Percentiles rank a stretch among this genome's conserved stretches.
Evolutionary conservation across 1,140 invertebrate genomes (phyloP).

Genomic region (Lanistes nyassanus): DNA sequence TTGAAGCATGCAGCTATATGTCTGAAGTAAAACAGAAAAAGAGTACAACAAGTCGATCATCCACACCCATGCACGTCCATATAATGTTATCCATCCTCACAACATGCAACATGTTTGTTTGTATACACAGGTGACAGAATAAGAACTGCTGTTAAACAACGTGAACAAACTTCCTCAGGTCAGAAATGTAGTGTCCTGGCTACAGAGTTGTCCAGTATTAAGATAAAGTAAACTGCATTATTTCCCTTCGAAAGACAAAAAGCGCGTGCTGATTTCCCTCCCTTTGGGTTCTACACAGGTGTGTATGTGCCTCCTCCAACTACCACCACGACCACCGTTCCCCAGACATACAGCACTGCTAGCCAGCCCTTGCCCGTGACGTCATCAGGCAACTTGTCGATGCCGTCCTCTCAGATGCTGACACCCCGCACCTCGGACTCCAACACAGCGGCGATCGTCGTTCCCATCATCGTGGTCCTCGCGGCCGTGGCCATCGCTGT

Average conservation of each 20-base stretch:
- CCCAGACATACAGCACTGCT: not conserved
- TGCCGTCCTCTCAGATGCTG: no score
- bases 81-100: no score
- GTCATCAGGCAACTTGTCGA: no score
- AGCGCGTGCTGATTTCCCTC: not conserved
- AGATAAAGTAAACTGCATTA: not conserved
- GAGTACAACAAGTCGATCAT: no score
- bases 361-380: not conserved
- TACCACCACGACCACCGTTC: not conserved
- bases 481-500: not conserved
- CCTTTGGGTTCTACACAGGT: not conserved
- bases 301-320: conserved; percentile 9
- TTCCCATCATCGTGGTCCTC: conserved; percentile 4
- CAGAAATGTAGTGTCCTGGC: not conserved
- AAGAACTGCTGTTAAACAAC: not conserved
- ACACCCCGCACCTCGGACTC: not conserved
- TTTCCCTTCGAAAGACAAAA: no score
- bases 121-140: not conserved
- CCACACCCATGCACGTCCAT: no score
- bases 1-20: no score
- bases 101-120: no score
- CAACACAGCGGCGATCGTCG: conserved; percentile 21
- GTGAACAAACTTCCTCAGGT: not conserved
- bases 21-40: no score
- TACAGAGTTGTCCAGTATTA: not conserved